phyloP scores from a whole-genome alignment of 2,888 invertebrate genomes.

The Flabesymbios commensalis region DNA sequence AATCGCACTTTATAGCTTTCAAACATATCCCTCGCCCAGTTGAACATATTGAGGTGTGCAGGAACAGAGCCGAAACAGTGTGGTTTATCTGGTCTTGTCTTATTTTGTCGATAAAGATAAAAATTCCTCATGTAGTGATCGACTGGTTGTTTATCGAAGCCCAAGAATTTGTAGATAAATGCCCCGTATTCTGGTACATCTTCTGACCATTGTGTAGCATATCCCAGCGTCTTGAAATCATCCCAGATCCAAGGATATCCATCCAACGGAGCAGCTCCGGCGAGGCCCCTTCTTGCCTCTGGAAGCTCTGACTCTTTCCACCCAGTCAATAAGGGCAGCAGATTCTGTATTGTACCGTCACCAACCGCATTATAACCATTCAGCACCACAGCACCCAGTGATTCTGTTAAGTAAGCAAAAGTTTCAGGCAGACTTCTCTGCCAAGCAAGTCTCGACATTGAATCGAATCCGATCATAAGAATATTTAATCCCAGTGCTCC shows the following conservation, averaged over 20 bases:
- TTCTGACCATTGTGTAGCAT: slow-evolving; percentile 79
- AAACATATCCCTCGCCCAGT: slow-evolving; percentile 65
- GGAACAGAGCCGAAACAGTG: slow-evolving; percentile 75
- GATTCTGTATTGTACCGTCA: slow-evolving; percentile 37
- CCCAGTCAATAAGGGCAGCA: slow-evolving; percentile 39
- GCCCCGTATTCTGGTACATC: slow-evolving; percentile 83
- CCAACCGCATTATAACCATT: slow-evolving; percentile 42
- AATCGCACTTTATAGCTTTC: slow-evolving; percentile 71
- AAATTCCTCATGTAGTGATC: slow-evolving; percentile 88
- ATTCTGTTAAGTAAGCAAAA: slow-evolving; percentile 45
- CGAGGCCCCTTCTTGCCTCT: slow-evolving; percentile 28
- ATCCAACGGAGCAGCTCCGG: slow-evolving; percentile 71
- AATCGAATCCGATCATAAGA: slow-evolving; percentile 85
- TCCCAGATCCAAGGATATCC: slow-evolving; percentile 86
- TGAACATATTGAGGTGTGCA: slow-evolving; percentile 66
- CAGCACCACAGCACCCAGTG: slow-evolving; percentile 43
- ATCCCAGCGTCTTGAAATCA: slow-evolving; percentile 67
- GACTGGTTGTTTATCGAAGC: slow-evolving; percentile 81
- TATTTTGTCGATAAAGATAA: slow-evolving; percentile 35
- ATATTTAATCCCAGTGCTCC: too few relatives aligned
- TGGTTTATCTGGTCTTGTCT: slow-evolving; percentile 30
- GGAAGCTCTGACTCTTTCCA: slow-evolving; percentile 33
- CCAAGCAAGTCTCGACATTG: slow-evolving; percentile 73
- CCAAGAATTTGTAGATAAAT: slow-evolving; percentile 87
- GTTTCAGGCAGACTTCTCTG: slow-evolving; percentile 51